These are phyloP conservation scores for Hypercompe scribonia DNA, from an alignment of 2,888 invertebrate genomes.

Conservation along the genomic window DNA sequence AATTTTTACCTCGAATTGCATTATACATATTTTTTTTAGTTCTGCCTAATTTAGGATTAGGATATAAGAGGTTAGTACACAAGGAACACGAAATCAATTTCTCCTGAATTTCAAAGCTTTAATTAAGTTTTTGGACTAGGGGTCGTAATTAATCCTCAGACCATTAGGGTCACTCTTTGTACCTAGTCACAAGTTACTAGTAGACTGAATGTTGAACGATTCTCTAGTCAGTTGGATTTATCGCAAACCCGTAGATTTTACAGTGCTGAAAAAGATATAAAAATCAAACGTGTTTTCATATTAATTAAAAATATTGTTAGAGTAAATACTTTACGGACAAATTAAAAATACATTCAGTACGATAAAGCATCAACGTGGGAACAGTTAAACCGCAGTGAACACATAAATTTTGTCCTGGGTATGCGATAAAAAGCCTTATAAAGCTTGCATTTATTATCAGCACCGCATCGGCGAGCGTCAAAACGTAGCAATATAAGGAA, in stretches of 20 bases:
- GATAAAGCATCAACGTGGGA: constrained; percentile 72
- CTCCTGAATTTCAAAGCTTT: not conserved
- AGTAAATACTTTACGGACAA: constrained; percentile 65
- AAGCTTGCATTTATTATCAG: constrained; percentile 75
- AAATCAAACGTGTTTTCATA: constrained; percentile 48
- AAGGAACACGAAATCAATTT: not conserved
- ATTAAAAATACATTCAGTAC: constrained; percentile 65
- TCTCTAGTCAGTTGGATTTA: not conserved
- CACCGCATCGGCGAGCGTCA: constrained; percentile 54
- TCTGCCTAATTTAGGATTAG: too few species aligned
- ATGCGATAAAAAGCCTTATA: constrained; percentile 73
- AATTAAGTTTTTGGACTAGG: not conserved
- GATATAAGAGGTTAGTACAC: not conserved
- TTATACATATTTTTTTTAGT: not conserved
- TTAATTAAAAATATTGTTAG: constrained; percentile 66
- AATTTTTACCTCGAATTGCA: not conserved
- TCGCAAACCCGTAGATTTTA: not conserved
- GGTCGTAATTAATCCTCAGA: not conserved
- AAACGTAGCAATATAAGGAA: constrained; percentile 65
- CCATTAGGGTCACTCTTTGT: not conserved
- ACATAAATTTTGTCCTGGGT: constrained; percentile 66
- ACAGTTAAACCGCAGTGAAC: constrained; percentile 66
- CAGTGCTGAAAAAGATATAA: constrained; percentile 27
- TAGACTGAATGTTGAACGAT: not conserved
- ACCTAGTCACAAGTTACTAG: not conserved